Percentiles rank a stretch among this genome's conserved stretches.
phyloP scores from a whole-genome alignment of 92 coral and sea anemone genomes.

The Micromussa lordhowensis region DNA sequence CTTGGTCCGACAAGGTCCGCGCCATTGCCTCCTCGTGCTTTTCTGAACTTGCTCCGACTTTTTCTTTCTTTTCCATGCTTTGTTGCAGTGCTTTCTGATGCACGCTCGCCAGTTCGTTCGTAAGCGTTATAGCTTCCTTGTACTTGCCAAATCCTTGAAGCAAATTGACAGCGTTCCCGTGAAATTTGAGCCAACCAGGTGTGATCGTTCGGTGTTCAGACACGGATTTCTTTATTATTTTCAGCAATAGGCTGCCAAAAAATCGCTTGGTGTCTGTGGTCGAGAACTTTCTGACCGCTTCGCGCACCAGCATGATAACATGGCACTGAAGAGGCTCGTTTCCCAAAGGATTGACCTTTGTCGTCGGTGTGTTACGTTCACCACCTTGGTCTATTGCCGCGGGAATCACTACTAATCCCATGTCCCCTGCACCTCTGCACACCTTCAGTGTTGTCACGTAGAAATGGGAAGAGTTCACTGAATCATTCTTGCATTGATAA shows the following conservation, averaged over 20 bases:
- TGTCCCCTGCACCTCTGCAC: background rate
- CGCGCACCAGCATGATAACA: background rate
- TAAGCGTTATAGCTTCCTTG: background rate
- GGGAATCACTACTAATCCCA: background rate
- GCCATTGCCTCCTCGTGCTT: slow-evolving; percentile 39
- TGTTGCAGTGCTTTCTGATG: background rate
- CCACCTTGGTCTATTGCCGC: background rate
- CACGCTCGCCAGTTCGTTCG: background rate
- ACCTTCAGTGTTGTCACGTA: background rate
- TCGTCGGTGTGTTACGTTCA: background rate
- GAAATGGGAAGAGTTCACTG: background rate
- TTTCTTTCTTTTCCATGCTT: background rate
- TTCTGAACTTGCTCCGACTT: background rate
- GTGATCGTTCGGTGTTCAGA: background rate
- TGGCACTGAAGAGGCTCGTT: background rate
- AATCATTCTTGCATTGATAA: background rate
- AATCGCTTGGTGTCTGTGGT: background rate
- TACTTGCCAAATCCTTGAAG: background rate
- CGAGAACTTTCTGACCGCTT: background rate
- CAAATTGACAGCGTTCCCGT: background rate
- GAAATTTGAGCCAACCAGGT: background rate
- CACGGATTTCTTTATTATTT: background rate
- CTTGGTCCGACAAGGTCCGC: slow-evolving; percentile 1
- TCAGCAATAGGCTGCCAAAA: background rate
- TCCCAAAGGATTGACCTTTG: background rate